Conservation (phyloP, 1,140 invertebrate species). For the Andrena cerasifolii region DNA sequence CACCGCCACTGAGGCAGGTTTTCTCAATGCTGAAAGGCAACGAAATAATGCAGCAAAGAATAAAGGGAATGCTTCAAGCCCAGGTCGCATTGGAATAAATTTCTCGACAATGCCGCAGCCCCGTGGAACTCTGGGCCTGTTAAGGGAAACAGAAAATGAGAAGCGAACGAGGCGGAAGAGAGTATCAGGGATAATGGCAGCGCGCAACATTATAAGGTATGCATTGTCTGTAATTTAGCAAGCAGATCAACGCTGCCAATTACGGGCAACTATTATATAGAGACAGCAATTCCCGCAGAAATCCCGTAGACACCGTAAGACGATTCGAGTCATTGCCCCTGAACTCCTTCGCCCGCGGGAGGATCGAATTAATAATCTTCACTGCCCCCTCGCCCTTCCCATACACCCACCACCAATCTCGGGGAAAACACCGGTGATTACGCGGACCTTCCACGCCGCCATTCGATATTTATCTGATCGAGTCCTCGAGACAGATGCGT, state of each 20-base stretch:
- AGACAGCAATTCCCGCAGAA: slow-evolving; percentile 17
- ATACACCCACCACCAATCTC: neutral
- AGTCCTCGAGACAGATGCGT: neutral
- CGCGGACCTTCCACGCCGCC: neutral
- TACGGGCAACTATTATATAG: slow-evolving; percentile 63
- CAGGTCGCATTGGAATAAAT: slow-evolving; percentile 58
- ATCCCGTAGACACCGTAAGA: slow-evolving; percentile 48
- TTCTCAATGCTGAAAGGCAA: slow-evolving; percentile 31
- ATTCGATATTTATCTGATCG: slow-evolving; percentile 14
- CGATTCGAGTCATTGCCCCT: slow-evolving; percentile 45
- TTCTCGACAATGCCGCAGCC: slow-evolving; percentile 53
- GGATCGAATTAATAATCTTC: slow-evolving; percentile 53
- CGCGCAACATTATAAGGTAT: slow-evolving; percentile 56
- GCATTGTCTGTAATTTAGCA: slow-evolving; percentile 71
- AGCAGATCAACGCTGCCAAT: slow-evolving; percentile 65
- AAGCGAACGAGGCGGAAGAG: slow-evolving; percentile 57
- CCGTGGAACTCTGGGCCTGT: slow-evolving; percentile 40
- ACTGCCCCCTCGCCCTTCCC: slow-evolving; percentile 42
- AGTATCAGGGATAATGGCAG: slow-evolving; percentile 54
- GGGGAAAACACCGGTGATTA: slow-evolving; percentile 15
- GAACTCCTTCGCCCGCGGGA: slow-evolving; percentile 38
- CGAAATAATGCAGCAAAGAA: slow-evolving; percentile 52
- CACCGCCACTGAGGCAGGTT: neutral
- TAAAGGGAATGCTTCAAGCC: slow-evolving; percentile 54
- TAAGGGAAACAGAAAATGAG: slow-evolving; percentile 47